Evolutionary conservation across 2,888 invertebrate genomes (phyloP).

Genomic region (Aleiodes leptofemur): DNA sequence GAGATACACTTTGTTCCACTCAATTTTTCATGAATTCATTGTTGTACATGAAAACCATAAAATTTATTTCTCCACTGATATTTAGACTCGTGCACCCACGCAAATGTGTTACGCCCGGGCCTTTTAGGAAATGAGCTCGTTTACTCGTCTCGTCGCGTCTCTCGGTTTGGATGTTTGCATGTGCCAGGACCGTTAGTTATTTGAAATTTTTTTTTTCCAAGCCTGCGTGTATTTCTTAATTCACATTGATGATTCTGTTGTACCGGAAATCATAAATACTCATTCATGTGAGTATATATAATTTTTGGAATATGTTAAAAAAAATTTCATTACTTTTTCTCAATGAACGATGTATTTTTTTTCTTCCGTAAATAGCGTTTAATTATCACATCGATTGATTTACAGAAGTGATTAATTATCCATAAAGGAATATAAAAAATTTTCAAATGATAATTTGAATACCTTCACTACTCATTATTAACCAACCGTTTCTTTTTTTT

Average conservation of each 20-base stretch:
- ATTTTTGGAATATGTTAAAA: background rate
- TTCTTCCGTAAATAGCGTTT: too few species aligned
- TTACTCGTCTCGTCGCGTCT: slow-evolving; percentile 32
- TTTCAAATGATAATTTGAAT: too few species aligned
- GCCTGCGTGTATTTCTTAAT: slow-evolving; percentile 11
- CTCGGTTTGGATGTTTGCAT: slow-evolving; percentile 28
- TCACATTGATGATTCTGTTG: background rate
- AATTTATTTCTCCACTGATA: slow-evolving; percentile 6
- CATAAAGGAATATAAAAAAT: too few species aligned
- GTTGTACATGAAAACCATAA: background rate
- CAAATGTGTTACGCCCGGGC: slow-evolving; percentile 27
- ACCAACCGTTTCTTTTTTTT: too few species aligned
- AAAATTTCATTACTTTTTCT: too few species aligned
- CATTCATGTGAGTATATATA: background rate
- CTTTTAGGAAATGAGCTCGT: slow-evolving; percentile 44
- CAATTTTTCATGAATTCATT: background rate
- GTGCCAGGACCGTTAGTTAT: slow-evolving; percentile 24
- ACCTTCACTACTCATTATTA: too few species aligned
- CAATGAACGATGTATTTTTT: too few species aligned
- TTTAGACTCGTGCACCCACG: slow-evolving; percentile 28
- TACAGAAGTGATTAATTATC: too few species aligned
- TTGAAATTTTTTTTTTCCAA: background rate
- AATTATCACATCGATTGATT: too few species aligned
- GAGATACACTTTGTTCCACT: background rate
- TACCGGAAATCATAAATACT: slow-evolving; percentile 24